Evolutionary conservation across 2,888 invertebrate genomes (phyloP).

Genomic region (Apotomis turbidana): DNA sequence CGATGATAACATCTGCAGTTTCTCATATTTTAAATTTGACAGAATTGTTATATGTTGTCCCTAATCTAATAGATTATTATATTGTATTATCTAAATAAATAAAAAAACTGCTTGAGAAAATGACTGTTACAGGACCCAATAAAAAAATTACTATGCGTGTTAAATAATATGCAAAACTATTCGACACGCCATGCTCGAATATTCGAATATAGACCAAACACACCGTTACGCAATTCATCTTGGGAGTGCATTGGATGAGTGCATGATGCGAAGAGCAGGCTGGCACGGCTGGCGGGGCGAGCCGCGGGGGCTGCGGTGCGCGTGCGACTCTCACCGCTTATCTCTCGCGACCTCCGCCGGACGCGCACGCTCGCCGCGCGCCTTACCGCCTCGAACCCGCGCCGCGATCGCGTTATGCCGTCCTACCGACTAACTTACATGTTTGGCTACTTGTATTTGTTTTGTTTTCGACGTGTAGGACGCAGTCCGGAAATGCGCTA

Average conservation of each 20-base stretch:
- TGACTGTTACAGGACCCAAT: too few species aligned
- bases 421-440: constrained; percentile 66
- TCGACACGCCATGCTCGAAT: constrained; percentile 54
- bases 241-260: constrained; percentile 75
- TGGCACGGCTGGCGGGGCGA: constrained; percentile 61
- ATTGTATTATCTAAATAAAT: too few species aligned
- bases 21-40: too few species aligned
- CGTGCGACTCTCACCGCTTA: constrained; percentile 82
- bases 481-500: constrained; percentile 68
- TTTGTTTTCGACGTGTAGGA: constrained; percentile 67
- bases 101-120: too few species aligned
- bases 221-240: constrained; percentile 77
- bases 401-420: constrained; percentile 76
- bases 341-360: constrained; percentile 83
- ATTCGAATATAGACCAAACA: constrained; percentile 66
- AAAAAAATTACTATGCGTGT: too few species aligned
- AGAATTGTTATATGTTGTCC: too few species aligned
- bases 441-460: constrained; percentile 65
- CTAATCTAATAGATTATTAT: not conserved
- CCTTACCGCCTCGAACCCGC: constrained; percentile 60
- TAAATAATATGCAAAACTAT: not conserved
- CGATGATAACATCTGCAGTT: too few species aligned
- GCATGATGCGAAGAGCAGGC: constrained; percentile 72
- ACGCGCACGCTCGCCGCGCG: constrained; percentile 78
- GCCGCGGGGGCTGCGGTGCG: constrained; percentile 65